A percentile compares a stretch with the other conserved stretches of the same genome.
phyloP scores from a whole-genome alignment of 2,888 invertebrate species.

The Cephus spinipes region DNA sequence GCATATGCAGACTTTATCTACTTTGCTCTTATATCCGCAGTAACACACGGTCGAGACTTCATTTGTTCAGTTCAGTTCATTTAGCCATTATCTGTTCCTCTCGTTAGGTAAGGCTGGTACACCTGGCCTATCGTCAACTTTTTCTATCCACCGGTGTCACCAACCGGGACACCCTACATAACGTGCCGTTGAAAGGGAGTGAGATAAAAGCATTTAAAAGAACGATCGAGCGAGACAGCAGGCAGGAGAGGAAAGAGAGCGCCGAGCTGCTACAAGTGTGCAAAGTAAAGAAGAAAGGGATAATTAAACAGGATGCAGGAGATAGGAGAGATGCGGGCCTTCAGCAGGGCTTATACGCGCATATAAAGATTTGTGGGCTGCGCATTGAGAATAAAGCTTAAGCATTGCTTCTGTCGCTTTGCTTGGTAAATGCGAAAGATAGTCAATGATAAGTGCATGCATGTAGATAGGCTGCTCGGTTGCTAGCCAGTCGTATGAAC shows the following conservation, averaged over 20 bases:
- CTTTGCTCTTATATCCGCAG: background rate
- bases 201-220: background rate
- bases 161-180: background rate
- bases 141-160: background rate
- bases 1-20: background rate
- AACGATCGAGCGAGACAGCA: background rate
- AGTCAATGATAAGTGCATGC: constrained; percentile 16
- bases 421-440: background rate
- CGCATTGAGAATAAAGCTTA: background rate
- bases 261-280: background rate
- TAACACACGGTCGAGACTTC: background rate
- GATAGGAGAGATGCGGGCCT: background rate
- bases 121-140: background rate
- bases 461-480: constrained; percentile 23
- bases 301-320: background rate
- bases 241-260: background rate
- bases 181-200: background rate
- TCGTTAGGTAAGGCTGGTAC: background rate
- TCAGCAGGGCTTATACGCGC: background rate
- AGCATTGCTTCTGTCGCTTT: background rate
- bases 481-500: constrained; percentile 23
- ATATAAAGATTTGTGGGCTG: background rate
- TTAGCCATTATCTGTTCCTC: background rate
- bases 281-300: background rate
- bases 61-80: background rate